Conservation (phyloP, 2,113 vertebrate genomes). For the Rostratula benghalensis region DNA sequence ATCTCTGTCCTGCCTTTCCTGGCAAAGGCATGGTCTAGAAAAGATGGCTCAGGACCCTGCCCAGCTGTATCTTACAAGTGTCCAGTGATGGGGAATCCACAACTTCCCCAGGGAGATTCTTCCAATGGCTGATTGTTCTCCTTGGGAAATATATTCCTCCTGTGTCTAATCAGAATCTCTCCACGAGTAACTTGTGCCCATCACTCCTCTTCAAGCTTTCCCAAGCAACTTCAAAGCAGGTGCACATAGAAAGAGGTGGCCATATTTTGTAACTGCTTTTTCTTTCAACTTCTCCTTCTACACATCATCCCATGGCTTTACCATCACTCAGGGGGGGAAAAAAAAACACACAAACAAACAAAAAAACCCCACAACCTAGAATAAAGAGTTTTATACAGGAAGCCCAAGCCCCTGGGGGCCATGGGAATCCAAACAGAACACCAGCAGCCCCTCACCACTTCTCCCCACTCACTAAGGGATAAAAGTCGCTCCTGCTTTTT, state of each 20-base stretch:
- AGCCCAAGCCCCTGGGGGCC: too few species aligned
- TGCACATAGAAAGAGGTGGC: accelerated
- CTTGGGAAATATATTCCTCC: neutral
- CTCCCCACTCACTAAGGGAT: neutral
- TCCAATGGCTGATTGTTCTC: neutral
- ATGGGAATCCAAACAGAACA: neutral
- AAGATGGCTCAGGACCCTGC: neutral
- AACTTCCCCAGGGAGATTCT: neutral
- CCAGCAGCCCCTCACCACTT: neutral
- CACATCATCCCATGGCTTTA: neutral
- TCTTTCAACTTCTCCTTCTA: neutral
- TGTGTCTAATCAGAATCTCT: neutral
- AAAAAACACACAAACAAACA: too few species aligned
- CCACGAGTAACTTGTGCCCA: neutral
- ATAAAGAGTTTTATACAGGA: too few species aligned
- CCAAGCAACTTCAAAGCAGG: neutral
- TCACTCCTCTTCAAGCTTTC: neutral
- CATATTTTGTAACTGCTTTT: neutral
- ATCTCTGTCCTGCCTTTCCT: neutral
- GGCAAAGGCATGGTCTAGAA: neutral
- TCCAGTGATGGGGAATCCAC: neutral
- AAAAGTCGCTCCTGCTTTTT: neutral
- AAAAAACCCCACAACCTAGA: too few species aligned
- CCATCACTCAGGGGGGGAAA: neutral
- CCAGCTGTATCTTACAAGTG: neutral